Base-by-base conservation (phyloP, 2,113 vertebrate species). In the Catharus fuscescens region DNA sequence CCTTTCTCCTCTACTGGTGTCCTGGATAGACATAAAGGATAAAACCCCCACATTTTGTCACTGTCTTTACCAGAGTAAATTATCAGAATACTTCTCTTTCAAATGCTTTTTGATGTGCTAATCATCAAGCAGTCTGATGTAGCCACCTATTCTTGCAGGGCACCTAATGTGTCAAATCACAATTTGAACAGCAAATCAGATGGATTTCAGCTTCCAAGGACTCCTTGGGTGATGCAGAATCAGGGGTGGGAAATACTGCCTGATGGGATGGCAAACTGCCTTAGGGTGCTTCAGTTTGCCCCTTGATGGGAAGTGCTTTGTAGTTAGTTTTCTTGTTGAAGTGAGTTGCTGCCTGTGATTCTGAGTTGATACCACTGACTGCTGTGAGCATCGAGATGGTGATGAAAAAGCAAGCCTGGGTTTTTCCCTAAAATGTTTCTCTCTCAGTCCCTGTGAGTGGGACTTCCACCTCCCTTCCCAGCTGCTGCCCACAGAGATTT, bases 71-170 rank as follows among this genome's bases (percentile, higher is more conserved):
- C 12, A 32, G 57, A 64, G 70, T 65, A 82, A 77, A 76, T 92
- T 74, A 95, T 53, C 86, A 92, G 47, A 36, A 21, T 45, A n/a
- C 36, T 93, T 94, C 57, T 62, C 57, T 87, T 90, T 76, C 32
- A 69, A 82, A 36, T 77, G 82, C 34, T 71, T 86, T 94, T 86
- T 88, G 92, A 90, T 92, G 86, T 92, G 82, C 71, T 93, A 86
- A 92, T 92, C 20, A 1, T 67, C 66, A 25, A 9, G 15, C 23
- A 8, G 45, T 7, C 31, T 0, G 0, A 40, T 10, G 20, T 13
- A 54, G 64, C 38, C 80, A 86, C 72, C 52, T 40, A 12, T 23
- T 48, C 57, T 84, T 52, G 7, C 28, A 70, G 69, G 45, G 40
- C 71, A 71, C 40, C 69, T 40, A 44, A 47, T 5, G 14, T 18